Evolutionary conservation across 2,797 vertebrate genomes (phyloP), one percentile per base, ranked within the genome.

Genomic region (Pseudomugil tenellus): DNA sequence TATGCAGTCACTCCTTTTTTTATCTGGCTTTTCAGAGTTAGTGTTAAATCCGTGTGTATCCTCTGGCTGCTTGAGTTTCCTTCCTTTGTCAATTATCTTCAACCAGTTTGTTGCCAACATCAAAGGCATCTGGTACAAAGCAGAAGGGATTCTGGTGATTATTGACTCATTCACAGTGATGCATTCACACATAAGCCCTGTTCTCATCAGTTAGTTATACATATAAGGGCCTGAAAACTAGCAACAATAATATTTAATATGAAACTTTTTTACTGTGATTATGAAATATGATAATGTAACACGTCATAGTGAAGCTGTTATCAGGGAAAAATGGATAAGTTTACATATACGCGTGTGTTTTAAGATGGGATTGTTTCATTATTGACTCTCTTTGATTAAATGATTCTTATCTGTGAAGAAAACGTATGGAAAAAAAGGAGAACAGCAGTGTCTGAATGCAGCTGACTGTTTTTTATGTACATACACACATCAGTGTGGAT

Each of bases 61-160:
- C 68, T 58, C 48, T 48, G 60, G 61, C 54, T 65, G 35, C 57
- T 66, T 25, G 6, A 21, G 16, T 58, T 21, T 31, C 39, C 54
- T 70, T 72, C 72, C 72, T 80, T 61, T 70, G 53, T 49, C 28
- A 31, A 35, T 82, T 52, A 70, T 76, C 79, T 67, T 56, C n/a
- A 67, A 70, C 63, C 37, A 60, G 67, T 56, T 39, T 63, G 57
- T 21, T 70, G 34, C 13, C 52, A 34, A 67, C 67, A 76, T 85
- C 76, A 81, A 76, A 86, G 52, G 67, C 67, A 64, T 70, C 52
- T 29, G 39, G 64, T 76, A 71, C 55, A 61, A 67, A 59, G 29
- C 37, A 56, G 75, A 65, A 79, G 66, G 70, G 73, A 80, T 60
- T 77, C 76, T 70, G 67, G 76, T 78, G 74, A 70, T 70, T 55